Percentiles rank a stretch among this genome's conserved stretches.
Evolutionary conservation across 2,888 invertebrate genomes (phyloP).

Genomic region (Acrocera orbiculus): DNA sequence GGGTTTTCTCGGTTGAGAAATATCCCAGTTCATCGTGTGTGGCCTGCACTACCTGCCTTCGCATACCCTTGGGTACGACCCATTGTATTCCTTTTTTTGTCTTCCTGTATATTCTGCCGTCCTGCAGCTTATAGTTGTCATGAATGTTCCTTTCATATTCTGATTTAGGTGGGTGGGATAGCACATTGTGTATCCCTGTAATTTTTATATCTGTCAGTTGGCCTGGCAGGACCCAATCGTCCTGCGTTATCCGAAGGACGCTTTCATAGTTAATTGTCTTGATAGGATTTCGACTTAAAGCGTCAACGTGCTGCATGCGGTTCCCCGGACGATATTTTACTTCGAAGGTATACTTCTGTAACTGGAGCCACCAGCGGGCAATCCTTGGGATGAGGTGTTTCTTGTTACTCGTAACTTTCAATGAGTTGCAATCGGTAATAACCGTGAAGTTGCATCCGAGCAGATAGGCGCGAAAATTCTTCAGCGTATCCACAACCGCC

Average conservation of each 20-base stretch:
- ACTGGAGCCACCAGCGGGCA: constrained; percentile 16
- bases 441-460: constrained; percentile 17
- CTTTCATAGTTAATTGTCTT: too few relatives aligned
- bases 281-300: constrained; percentile 11
- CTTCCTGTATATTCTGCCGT: constrained; percentile 12
- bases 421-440: constrained; percentile 11
- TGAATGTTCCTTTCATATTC: constrained; percentile 5
- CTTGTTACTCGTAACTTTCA: constrained; percentile 8
- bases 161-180: background rate
- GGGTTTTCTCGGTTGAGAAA: constrained; percentile 13
- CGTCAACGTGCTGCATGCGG: constrained; percentile 12
- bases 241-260: background rate
- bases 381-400: constrained; percentile 16
- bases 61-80: constrained; percentile 11
- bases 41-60: constrained; percentile 11
- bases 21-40: constrained; percentile 14
- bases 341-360: constrained; percentile 11
- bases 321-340: constrained; percentile 9
- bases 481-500: constrained; percentile 17
- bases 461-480: constrained; percentile 19
- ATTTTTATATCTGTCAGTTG: constrained; percentile 8
- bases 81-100: constrained; percentile 10
- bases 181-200: constrained; percentile 1
- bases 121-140: constrained; percentile 10
- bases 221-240: constrained; percentile 6